Evolutionary conservation across 2,797 vertebrate genomes (phyloP).

Genomic region (Xiphorhynchus erythropygius): DNA sequence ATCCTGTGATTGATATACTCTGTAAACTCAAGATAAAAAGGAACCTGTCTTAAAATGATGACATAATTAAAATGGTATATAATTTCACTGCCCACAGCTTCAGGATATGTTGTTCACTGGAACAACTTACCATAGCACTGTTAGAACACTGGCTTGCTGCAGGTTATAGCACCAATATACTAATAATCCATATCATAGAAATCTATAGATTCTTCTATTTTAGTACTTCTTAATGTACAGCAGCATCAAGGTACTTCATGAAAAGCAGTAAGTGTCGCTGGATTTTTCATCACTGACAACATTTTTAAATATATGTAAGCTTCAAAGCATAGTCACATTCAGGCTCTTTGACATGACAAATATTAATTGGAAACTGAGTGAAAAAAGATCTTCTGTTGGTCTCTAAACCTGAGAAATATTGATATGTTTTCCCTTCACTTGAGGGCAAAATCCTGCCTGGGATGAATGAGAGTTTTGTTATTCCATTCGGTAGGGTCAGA

Average conservation of each 20-base stretch:
- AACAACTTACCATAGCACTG: not conserved
- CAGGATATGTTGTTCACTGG: not conserved
- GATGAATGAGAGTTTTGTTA: not conserved
- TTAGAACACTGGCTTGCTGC: not conserved
- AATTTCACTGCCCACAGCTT: not conserved
- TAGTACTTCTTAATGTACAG: conserved; percentile 9
- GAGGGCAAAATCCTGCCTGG: not conserved
- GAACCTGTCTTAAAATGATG: not conserved
- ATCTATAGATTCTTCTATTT: not conserved
- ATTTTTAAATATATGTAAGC: not conserved
- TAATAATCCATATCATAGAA: not conserved
- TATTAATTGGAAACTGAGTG: not conserved
- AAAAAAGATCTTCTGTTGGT: not conserved
- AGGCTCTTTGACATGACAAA: not conserved
- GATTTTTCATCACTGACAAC: not conserved
- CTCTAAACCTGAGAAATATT: not conserved
- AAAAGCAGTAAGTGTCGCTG: not conserved
- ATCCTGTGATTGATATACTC: not conserved
- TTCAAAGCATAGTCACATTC: not conserved
- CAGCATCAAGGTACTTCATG: not conserved
- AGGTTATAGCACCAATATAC: not conserved
- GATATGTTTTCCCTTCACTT: not conserved
- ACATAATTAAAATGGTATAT: conserved; percentile 8
- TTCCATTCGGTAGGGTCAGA: not conserved
- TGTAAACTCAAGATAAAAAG: not conserved